Base-by-base conservation (phyloP, 2,888 invertebrate genomes). In the Gymnoscelis rufifasciata region DNA sequence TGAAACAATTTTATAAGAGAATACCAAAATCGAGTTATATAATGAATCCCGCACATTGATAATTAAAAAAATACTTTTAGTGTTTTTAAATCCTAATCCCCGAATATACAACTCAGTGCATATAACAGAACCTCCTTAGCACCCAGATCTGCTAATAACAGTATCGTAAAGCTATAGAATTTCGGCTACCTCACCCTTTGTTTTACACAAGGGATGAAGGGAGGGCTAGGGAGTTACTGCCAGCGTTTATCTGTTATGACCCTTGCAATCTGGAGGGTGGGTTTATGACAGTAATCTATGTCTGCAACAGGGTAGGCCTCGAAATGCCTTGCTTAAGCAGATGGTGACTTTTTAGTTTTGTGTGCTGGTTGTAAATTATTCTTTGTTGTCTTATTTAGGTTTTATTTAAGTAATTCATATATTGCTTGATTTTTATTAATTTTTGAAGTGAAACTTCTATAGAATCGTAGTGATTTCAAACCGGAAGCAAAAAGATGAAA, bases 171-270 rank as follows among this genome's bases (percentile, higher is more conserved):
- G 35, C 50, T 42, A 50, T 50, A 50, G 45, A 50, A 50, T 36
- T 43, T 42, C 38, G 29, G 42, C 48, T 47, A 51, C 43, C 54
- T 51, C 49, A 52, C 38, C 52, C 54, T 54, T 56, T 56, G 61
- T 71, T 68, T 68, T 68, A 62, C 71, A 59, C 74, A 60, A 62
- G 73, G 74, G 71, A 68, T 66, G 59, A 51, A 62, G 71, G 68
- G 57, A 57, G 68, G n/a, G n/a, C n/a, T 60, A 64, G 70, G 69
- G 72, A 79, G 73, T 74, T 78, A 79, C 79, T 67, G 64, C 66
- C 70, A 59, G 55, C 76, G 77, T 79, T 80, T 80, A 79, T 80
- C 80, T 78, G 74, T 78, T 80, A 80, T 80, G 80, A 78, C 70
- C 74, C 73, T 64, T 74, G 78, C 80, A 79, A 80, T 78, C 75